These are phyloP conservation scores for Sebastes hubbsi DNA, from an alignment of 2,797 vertebrate genomes.

Conservation along the genomic window DNA sequence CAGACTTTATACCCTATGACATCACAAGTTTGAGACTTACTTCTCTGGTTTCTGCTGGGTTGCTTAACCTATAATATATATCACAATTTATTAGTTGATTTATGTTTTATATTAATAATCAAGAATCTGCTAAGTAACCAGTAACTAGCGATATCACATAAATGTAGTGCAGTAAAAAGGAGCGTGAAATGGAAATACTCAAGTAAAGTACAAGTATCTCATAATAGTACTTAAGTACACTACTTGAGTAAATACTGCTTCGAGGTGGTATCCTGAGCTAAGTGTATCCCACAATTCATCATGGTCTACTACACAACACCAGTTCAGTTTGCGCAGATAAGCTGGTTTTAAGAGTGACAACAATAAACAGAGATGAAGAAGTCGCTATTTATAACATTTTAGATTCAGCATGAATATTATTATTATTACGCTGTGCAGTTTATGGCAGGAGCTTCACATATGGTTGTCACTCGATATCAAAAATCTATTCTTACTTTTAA, in stretches of 20 bases:
- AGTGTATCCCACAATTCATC: too few relatives aligned
- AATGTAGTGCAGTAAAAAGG: not conserved
- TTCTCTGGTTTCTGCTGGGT: not conserved
- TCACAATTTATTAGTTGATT: not conserved
- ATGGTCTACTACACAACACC: too few relatives aligned
- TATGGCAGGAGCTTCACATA: too few relatives aligned
- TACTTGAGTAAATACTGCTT: not conserved
- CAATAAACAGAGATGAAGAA: too few relatives aligned
- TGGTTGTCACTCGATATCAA: too few relatives aligned
- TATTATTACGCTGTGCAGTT: too few relatives aligned
- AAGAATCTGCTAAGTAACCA: not conserved
- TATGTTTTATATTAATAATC: not conserved
- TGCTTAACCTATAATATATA: not conserved
- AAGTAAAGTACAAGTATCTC: not conserved
- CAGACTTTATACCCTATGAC: too few relatives aligned
- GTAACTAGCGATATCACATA: not conserved
- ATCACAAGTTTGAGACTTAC: not conserved
- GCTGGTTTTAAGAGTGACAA: too few relatives aligned
- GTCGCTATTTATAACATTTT: too few relatives aligned
- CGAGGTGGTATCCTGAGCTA: too few relatives aligned
- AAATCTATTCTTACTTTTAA: not conserved
- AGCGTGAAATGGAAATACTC: not conserved
- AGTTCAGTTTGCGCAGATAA: too few relatives aligned
- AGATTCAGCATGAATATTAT: too few relatives aligned
- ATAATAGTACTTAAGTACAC: not conserved